Evolutionary conservation across 2,113 vertebrate genomes (phyloP), one percentile per base, ranked within the genome.

Genomic region (Benitochromis conjunctus): DNA sequence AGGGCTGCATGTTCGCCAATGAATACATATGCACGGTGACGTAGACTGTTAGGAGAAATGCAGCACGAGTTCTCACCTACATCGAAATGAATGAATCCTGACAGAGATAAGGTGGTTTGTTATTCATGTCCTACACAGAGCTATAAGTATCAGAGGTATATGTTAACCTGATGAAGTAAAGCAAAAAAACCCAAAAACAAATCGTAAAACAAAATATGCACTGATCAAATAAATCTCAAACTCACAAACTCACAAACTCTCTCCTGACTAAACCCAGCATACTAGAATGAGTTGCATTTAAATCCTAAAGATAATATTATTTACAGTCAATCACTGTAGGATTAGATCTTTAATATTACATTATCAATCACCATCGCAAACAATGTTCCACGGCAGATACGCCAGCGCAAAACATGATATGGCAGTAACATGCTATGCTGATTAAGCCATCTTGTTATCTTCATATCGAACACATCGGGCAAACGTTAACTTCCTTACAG

Each of bases 371-470:
- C 13, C 36, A 79, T 80, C 11, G 3, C 53, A 80, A 74, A 46
- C 3, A n/a, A 60, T 19, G n/a, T 21, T 58, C 6, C 11, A 10
- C 13, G 2, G 55, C 69, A 90, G 82, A 79, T 31, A 56, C 0
- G 9, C 83, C 76, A 69, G 48, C 3, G 19, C 51, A 51, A 80
- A 69, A 57, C 77, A 48, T 57, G 60, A 56, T 85, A 57, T 26
- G 11, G 31, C 43, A 24, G 78, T 4, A 78, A 74, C 83, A 78
- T 41, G 51, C 51, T 31, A 24, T 41, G 60, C 69, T 79, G 66
- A 88, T 91, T 71, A 55, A 54, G 71, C 38, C 79, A 83, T 89
- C 78, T 81, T 81, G 62, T 79, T 79, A 85, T 82, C 77, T 89
- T 34, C 43, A 66, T 24, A 19, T 64, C 6, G 41, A 36, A 82